Evolutionary conservation across 2,113 vertebrate species (phyloP).

Genomic region (Silurus asotus): DNA sequence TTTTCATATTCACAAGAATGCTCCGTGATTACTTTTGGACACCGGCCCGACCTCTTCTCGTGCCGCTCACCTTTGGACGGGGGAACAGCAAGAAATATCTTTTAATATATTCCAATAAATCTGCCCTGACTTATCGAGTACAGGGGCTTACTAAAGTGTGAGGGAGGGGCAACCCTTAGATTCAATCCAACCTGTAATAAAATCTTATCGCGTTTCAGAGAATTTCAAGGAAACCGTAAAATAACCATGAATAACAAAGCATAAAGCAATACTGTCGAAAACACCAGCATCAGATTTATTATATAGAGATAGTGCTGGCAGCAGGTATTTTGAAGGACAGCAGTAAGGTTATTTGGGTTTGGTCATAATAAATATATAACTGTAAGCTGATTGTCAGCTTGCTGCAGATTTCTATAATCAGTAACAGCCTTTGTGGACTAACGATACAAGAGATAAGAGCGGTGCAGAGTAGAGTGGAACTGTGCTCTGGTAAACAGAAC

Average conservation of each 20-base stretch:
- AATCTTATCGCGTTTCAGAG: slow-evolving; percentile 37
- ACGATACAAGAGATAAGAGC: not conserved
- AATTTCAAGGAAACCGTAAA: slow-evolving; percentile 40
- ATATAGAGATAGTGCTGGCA: slow-evolving; percentile 11
- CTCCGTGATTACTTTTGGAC: slow-evolving; percentile 51
- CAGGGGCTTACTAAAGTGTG: slow-evolving; percentile 7
- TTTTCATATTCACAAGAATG: slow-evolving; percentile 52
- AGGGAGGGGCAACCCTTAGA: slow-evolving; percentile 19
- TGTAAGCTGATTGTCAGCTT: slow-evolving; percentile 11
- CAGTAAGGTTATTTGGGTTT: slow-evolving; percentile 11
- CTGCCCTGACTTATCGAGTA: slow-evolving; percentile 38
- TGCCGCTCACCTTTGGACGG: slow-evolving; percentile 42
- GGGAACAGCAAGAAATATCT: slow-evolving; percentile 41
- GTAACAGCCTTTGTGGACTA: slow-evolving; percentile 26
- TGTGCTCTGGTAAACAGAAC: slow-evolving; percentile 36
- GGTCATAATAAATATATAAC: slow-evolving; percentile 14
- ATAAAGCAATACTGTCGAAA: slow-evolving; percentile 22
- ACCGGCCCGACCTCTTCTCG: slow-evolving; percentile 42
- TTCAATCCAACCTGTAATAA: slow-evolving; percentile 46
- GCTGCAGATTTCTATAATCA: slow-evolving; percentile 17
- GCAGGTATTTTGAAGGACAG: slow-evolving; percentile 13
- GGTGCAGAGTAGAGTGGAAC: slow-evolving; percentile 27
- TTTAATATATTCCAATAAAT: slow-evolving; percentile 52
- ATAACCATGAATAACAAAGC: slow-evolving; percentile 28
- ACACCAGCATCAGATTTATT: slow-evolving; percentile 21